phyloP scores from a whole-genome alignment of 2,113 vertebrate genomes.

The Mormyrus iriodes region DNA sequence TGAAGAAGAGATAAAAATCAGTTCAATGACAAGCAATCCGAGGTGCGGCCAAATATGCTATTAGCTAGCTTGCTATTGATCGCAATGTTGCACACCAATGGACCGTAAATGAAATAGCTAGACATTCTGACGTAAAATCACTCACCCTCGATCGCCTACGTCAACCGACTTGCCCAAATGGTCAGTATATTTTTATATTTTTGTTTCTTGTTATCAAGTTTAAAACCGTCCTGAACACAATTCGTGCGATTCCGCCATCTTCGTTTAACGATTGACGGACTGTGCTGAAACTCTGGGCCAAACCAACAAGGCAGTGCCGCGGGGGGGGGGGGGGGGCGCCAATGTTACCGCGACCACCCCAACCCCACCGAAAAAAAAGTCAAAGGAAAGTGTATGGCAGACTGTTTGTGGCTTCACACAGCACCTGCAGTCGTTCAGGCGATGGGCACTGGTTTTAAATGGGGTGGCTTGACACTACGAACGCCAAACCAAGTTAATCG shows the following conservation, averaged over 20 bases:
- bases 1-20: neutral
- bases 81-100: neutral
- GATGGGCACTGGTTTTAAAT: neutral
- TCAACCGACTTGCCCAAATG: neutral
- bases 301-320: slow-evolving; percentile 25
- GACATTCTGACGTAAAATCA: neutral
- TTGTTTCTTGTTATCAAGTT: slow-evolving; percentile 27
- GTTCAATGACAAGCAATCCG: neutral
- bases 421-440: neutral
- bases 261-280: slow-evolving; percentile 40
- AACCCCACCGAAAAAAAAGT: neutral
- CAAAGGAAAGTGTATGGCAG: neutral
- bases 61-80: neutral
- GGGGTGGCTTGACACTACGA: neutral
- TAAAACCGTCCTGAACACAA: slow-evolving; percentile 48
- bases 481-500: neutral
- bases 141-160: neutral
- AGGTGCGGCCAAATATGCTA: neutral
- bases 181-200: neutral
- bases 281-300: slow-evolving; percentile 36
- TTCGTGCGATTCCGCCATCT: slow-evolving; percentile 46
- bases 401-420: neutral
- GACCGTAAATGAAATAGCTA: neutral
- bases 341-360: neutral
- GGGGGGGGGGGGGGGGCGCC: neutral